These are phyloP conservation scores for Phaedon cochleariae DNA, from an alignment of 2,888 invertebrate species.

Conservation along the genomic window DNA sequence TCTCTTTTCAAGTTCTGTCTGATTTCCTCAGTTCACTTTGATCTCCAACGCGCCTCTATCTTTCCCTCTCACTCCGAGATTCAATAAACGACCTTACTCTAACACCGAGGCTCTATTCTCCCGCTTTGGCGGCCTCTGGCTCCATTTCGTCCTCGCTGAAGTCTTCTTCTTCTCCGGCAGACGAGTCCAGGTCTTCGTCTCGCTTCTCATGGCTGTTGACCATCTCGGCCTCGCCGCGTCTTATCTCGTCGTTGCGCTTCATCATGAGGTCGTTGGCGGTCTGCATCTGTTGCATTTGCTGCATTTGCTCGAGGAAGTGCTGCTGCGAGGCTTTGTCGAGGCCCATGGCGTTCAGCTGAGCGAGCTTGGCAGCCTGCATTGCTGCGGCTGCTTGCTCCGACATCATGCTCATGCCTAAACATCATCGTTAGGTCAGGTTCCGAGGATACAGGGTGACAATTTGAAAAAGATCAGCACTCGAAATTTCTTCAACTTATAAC, in stretches of 20 bases:
- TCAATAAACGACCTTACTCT: background rate
- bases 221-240: conserved; percentile 65
- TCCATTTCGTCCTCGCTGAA: conserved; percentile 64
- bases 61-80: background rate
- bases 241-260: conserved; percentile 63
- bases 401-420: conserved; percentile 67
- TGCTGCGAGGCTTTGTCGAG: conserved; percentile 64
- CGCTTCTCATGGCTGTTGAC: conserved; percentile 62
- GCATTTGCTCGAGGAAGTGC: conserved; percentile 72
- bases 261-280: conserved; percentile 66
- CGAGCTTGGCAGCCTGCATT: conserved; percentile 80
- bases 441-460: no score
- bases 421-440: no score
- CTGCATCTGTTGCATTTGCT: conserved; percentile 68
- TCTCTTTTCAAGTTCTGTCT: no score
- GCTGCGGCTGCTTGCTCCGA: conserved; percentile 75
- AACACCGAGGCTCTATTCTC: conserved; percentile 34
- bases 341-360: conserved; percentile 77
- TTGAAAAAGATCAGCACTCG: no score
- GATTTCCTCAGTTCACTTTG: no score
- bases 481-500: no score
- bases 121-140: conserved; percentile 63
- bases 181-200: conserved; percentile 64
- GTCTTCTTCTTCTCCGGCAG: conserved; percentile 67
- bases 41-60: background rate